Conservation (phyloP, 2,888 invertebrate genomes). For the Diploptera punctata region DNA sequence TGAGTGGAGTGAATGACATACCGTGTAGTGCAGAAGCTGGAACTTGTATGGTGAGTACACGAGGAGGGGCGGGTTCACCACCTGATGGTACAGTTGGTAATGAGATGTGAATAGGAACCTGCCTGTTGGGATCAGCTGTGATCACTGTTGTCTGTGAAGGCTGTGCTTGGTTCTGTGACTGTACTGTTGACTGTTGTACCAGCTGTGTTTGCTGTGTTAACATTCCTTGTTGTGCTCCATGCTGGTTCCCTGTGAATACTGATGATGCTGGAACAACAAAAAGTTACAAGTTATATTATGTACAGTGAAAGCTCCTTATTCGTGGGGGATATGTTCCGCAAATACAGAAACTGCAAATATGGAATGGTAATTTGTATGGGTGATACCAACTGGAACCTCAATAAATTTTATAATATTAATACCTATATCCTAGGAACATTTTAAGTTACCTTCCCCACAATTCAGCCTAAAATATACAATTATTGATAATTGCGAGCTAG, state of each 20-base stretch:
- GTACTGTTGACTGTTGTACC: constrained; percentile 52
- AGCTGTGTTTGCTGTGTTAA: constrained; percentile 44
- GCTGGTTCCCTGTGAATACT: neutral
- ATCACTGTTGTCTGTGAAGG: constrained; percentile 52
- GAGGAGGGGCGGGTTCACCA: constrained; percentile 64
- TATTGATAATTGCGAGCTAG: no score
- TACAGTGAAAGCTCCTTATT: no score
- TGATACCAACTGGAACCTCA: no score
- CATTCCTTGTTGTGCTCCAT: neutral
- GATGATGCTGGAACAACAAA: no score
- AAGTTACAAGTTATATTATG: no score
- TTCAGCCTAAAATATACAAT: no score
- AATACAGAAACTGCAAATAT: no score
- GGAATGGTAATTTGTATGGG: no score
- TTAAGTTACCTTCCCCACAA: no score
- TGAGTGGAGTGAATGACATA: constrained; percentile 46
- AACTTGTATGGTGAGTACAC: constrained; percentile 88
- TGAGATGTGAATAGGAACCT: constrained; percentile 70
- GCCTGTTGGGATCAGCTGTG: constrained; percentile 47
- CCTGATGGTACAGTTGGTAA: constrained; percentile 77
- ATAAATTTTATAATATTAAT: no score
- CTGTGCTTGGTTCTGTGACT: constrained; percentile 50
- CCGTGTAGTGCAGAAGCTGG: constrained; percentile 85
- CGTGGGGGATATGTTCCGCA: no score
- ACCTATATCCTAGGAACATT: no score